Evolutionary conservation across 1,140 invertebrate genomes (phyloP).

Genomic region (Scaptomyza graminum): DNA sequence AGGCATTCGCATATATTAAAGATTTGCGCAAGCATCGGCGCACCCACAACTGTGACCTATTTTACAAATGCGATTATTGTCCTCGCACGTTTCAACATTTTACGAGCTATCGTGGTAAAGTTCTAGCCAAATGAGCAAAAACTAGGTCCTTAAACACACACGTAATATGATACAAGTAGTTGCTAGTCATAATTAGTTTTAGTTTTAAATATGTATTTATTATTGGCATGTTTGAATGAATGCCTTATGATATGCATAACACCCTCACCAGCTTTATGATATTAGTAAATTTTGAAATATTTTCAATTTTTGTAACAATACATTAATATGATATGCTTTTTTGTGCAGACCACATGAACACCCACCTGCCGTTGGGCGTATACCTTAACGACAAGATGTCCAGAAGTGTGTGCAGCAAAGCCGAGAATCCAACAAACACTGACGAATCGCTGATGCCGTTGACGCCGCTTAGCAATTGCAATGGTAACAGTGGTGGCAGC

Average conservation of each 20-base stretch:
- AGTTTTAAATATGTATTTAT: neutral
- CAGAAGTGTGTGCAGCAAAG: conserved; percentile 17
- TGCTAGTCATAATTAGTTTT: conserved; percentile 11
- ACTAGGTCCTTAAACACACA: neutral
- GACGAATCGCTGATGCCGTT: conserved; percentile 34
- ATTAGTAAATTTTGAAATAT: neutral
- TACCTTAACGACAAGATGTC: conserved; percentile 49
- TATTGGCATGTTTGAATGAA: conserved; percentile 2
- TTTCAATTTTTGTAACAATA: neutral
- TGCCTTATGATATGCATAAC: conserved; percentile 39
- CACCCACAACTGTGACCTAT: conserved; percentile 86
- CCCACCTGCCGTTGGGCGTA: conserved; percentile 63
- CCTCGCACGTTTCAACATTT: conserved; percentile 85
- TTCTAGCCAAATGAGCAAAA: neutral
- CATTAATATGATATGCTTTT: conserved; percentile 17
- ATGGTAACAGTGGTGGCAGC: conserved; percentile 20
- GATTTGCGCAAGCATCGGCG: conserved; percentile 85
- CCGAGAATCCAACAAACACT: conserved; percentile 14
- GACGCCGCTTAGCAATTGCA: conserved; percentile 44
- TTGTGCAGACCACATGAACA: conserved; percentile 64
- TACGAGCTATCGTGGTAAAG: conserved; percentile 82
- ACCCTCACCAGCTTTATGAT: conserved; percentile 38
- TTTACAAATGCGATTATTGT: conserved; percentile 86
- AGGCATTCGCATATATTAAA: conserved; percentile 85
- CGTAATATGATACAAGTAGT: conserved; percentile 9